Evolutionary conservation across 2,797 vertebrate genomes (phyloP), one percentile per base, ranked within the genome.

Genomic region (Diglossa cyanea): DNA sequence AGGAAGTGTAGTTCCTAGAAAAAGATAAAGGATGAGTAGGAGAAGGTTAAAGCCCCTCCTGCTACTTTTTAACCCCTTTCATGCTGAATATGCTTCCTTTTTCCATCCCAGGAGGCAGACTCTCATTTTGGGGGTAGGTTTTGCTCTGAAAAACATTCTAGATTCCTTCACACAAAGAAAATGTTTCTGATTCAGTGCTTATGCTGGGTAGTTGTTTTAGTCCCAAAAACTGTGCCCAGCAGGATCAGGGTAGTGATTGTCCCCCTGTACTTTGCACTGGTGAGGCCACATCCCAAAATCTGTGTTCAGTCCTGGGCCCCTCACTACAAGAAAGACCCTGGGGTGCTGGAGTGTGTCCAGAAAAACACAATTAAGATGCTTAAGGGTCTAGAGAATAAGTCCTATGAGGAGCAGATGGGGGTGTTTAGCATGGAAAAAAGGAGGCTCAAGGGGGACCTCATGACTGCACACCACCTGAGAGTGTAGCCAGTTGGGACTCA

Each of bases 261-360:
- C 3, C 10, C 12, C 6, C 11, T 74, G 23, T 39, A 25, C 9
- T 70, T 48, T 11, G 8, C 50, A 33, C 37, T 33, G 28, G 16
- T 37, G n/a, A 44, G n/a, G 24, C n/a, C 50, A 25, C 24, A 51
- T 55, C 37, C n/a, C 57, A 44, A 70, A 70, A 57, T 30, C 28
- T 57, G 12, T 31, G 11, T 39, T 76, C n/a, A 20, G 24, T 76
- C 37, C 42, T 62, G 42, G 37, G 63, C 11, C 55, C 26, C 13
- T 62, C 78, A 21, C 50, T 44, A 30, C 13, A 57, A 70, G 16
- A 62, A 48, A 50, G 42, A 70, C 13, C n/a, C 7, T 25, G n/a
- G 30, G 28, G n/a, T 50, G 24, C 42, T 62, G n/a, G 13, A 44
- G 16, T 0, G 0, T 42, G 28, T 62, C 50, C 28, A n/a, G 37